These are phyloP conservation scores for Gymnogyps californianus DNA, from an alignment of 2,113 vertebrate species.

Conservation along the genomic window DNA sequence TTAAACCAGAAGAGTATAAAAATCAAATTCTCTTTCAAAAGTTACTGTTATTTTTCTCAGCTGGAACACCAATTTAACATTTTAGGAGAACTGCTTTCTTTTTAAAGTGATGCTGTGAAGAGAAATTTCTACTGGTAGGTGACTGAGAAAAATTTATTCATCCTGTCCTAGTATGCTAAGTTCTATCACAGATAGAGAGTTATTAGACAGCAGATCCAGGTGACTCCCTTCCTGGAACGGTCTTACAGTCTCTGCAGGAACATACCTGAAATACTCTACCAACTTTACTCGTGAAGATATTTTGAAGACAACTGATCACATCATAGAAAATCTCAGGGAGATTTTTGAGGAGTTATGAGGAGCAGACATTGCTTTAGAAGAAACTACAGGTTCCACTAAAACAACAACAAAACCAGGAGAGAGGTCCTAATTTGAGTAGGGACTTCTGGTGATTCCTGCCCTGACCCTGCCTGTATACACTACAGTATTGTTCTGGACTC, in stretches of 20 bases:
- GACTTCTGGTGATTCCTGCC: not conserved
- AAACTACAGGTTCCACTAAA: not conserved
- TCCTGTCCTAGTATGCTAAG: not conserved
- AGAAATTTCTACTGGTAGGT: conserved; percentile 12
- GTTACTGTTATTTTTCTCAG: conserved; percentile 55
- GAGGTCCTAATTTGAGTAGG: not conserved
- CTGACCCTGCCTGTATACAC: not conserved
- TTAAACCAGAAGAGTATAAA: conserved; percentile 32
- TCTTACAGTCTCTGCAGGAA: not conserved
- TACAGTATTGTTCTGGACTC: not conserved
- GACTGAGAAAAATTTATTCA: conserved; percentile 22
- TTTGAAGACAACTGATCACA: not conserved
- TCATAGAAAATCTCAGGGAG: not conserved
- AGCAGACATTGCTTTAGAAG: not conserved
- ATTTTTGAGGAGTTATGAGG: not conserved
- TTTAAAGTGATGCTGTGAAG: conserved; percentile 25
- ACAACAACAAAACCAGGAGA: not conserved
- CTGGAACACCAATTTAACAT: conserved; percentile 49
- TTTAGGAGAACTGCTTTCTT: conserved; percentile 4
- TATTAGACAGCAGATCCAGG: not conserved
- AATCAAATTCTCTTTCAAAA: conserved; percentile 13
- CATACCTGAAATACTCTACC: not conserved
- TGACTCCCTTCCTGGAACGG: not conserved
- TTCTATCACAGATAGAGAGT: not conserved
- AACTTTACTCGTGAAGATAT: not conserved